Evolutionary conservation across 2,113 vertebrate genomes (phyloP), one percentile per base, ranked within the genome.

Genomic region (Lagopus muta): DNA sequence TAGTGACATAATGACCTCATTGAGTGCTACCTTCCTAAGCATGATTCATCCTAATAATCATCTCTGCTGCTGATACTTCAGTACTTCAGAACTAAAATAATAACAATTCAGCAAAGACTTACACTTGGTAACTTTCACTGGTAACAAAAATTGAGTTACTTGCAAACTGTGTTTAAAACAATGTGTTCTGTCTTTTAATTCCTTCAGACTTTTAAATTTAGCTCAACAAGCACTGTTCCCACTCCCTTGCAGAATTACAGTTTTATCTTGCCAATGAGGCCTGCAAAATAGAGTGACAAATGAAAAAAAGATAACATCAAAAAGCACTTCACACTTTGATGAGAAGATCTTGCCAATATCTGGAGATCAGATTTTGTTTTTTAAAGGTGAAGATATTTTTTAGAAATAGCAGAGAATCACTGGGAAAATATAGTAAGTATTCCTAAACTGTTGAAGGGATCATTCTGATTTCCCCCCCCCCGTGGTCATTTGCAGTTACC

Each of bases 261-360:
- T 55, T 83, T 40, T 48, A 43, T 67, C n/a, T 93, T 88, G 61
- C 78, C 80, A 92, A 18, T 1, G 9, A 89, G 76, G 43, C 74
- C 77, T 92, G 58, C n/a, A 76, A 82, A 48, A 47, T 58, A 58
- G 70, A 62, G 32, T 79, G 83, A 82, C 22, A 55, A 69, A 28
- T 67, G 82, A 50, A 70, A 82, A 85, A 65, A 95, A 72, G 38
- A 27, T 54, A 65, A 80, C 60, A 18, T 32, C 40, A 47, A 91
- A 96, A 93, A 36, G 27, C 58, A 79, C 74, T 90, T 93, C 42
- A 55, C 30, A 57, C 57, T 87, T 83, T 77, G 82, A 79, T 62
- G 90, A 89, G 71, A 70, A 82, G 50, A 93, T 81, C 58, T 65
- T 21, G 27, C 28, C 61, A 73, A 75, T 92, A 84, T 54, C 34